phyloP scores from a whole-genome alignment of 2,113 vertebrate genomes.

The Pelecanus crispus region DNA sequence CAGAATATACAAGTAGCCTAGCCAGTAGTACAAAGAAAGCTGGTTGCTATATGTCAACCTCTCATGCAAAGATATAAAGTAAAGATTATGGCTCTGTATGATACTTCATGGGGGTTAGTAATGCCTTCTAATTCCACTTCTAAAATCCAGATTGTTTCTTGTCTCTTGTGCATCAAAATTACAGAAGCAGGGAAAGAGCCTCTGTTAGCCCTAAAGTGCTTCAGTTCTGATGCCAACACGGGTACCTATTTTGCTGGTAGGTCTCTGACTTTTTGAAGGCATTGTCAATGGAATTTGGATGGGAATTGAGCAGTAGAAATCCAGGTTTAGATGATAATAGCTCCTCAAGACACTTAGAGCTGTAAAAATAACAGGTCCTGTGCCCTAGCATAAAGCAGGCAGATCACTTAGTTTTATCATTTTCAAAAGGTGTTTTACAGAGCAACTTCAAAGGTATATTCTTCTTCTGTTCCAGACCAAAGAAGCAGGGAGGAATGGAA shows the following conservation, averaged over 20 bases:
- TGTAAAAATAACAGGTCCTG: slow-evolving; percentile 1
- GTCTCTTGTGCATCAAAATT: background rate
- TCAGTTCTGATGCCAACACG: background rate
- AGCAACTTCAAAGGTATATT: background rate
- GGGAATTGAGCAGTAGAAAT: background rate
- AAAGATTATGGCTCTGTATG: background rate
- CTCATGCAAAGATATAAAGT: background rate
- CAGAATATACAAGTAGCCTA: background rate
- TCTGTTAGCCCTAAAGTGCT: background rate
- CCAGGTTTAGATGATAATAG: slow-evolving; percentile 10
- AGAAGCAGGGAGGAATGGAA: background rate
- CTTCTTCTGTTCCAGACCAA: background rate
- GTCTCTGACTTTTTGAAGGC: slow-evolving; percentile 1
- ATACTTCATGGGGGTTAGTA: background rate
- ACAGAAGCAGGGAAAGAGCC: background rate
- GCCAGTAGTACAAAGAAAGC: background rate
- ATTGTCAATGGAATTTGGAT: background rate
- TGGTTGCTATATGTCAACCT: background rate
- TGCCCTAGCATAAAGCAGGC: background rate
- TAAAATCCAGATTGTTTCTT: background rate
- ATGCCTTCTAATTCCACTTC: background rate
- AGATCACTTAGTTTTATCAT: background rate
- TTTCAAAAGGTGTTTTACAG: slow-evolving; percentile 17
- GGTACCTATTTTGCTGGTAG: background rate
- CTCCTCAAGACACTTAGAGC: background rate